Evolutionary conservation across 2,888 invertebrate species (phyloP).

Genomic region (Zele albiditarsus): DNA sequence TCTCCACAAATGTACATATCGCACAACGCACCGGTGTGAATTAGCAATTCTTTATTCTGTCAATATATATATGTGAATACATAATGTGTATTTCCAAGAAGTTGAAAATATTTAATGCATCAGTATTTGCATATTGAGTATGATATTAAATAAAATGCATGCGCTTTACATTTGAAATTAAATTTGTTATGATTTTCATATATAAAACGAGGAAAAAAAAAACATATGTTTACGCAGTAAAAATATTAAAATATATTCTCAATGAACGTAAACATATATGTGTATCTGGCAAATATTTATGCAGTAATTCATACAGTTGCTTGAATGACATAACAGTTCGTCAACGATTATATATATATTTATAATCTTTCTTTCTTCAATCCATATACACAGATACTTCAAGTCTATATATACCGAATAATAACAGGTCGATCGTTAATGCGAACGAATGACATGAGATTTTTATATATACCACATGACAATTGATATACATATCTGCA

Average conservation of each 20-base stretch:
- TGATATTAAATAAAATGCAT: not conserved
- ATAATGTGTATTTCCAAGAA: constrained; percentile 1
- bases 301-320: constrained; percentile 55
- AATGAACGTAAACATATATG: constrained; percentile 46
- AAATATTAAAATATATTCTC: constrained; percentile 54
- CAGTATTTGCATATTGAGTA: not conserved
- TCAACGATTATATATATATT: constrained; percentile 37
- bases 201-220: not conserved
- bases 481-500: constrained; percentile 2
- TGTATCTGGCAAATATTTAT: constrained; percentile 57
- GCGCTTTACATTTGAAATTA: not conserved
- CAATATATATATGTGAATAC: not conserved
- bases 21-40: constrained; percentile 46
- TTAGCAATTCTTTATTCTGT: constrained; percentile 35
- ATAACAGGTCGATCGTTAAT: constrained; percentile 27
- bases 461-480: constrained; percentile 21
- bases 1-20: constrained; percentile 2
- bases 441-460: constrained; percentile 36
- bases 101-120: not conserved
- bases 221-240: not conserved
- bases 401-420: not conserved
- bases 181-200: not conserved
- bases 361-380: not conserved
- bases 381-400: not conserved
- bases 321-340: constrained; percentile 46